These are phyloP conservation scores for Scartelaos histophorus DNA, from an alignment of 2,113 vertebrate species.

Conservation along the genomic window DNA sequence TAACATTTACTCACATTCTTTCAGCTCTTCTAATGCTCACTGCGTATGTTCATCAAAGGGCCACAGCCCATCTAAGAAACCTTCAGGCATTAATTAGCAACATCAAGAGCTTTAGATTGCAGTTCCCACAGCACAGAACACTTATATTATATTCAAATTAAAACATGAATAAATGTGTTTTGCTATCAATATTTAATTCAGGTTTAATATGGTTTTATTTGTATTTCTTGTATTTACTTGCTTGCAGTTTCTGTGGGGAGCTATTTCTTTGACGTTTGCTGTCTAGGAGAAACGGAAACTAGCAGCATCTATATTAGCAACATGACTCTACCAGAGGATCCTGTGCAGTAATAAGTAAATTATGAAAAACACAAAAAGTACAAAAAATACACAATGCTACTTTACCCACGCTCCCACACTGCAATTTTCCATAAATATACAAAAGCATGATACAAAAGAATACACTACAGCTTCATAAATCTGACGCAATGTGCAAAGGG, in stretches of 20 bases:
- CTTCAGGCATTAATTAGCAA: slow-evolving; percentile 2
- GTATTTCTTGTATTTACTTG: neutral
- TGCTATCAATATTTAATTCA: neutral
- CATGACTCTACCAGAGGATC: too few species aligned
- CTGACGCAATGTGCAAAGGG: too few species aligned
- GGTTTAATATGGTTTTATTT: neutral
- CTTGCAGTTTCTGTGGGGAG: too few species aligned
- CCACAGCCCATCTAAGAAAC: neutral
- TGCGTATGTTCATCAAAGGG: neutral
- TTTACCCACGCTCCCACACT: too few species aligned
- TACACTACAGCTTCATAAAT: too few species aligned
- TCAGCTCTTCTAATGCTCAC: neutral
- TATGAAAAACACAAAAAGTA: too few species aligned
- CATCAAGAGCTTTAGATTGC: neutral
- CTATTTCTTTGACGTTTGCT: neutral
- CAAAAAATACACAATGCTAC: too few species aligned
- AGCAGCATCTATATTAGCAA: neutral
- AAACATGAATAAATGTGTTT: neutral
- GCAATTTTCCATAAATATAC: too few species aligned
- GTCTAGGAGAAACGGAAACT: too few species aligned
- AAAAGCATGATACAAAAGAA: too few species aligned
- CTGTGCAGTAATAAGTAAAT: too few species aligned
- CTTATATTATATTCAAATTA: neutral
- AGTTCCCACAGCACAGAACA: neutral
- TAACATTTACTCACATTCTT: neutral